Base-by-base conservation (phyloP, 2,113 vertebrate genomes). In the Equus quagga region DNA sequence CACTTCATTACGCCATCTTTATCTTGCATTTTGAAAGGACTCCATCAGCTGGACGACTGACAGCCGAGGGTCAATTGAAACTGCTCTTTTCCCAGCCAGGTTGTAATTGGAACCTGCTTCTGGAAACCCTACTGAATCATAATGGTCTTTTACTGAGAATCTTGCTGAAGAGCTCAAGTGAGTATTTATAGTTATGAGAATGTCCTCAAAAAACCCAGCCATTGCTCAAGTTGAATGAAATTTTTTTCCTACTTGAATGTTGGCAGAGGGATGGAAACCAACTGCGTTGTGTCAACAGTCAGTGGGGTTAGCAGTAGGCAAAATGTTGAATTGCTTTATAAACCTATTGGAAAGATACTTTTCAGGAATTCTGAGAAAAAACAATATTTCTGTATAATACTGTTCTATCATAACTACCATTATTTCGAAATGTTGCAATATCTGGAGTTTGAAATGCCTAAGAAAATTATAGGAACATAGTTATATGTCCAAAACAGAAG, bases 81-180 rank as follows among this genome's bases (percentile, higher is more conserved):
- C 98, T 99, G 96, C 98, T 99, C 95, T 99, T 99, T 98, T 99
- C 99, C 98, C 99, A 99, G 98, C 99, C 99, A 0, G 98, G 97
- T 97, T 99, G 98, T 98, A 99, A 99, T 98, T 99, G 99, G 98
- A 99, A 98, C 98, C 98, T 99, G 97, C 98, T 99, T 89, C 98
- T 99, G 98, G 99, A 98, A 98, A 99, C 99, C 19, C 97, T 99
- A 75, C 99, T 99, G 60, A 96, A 99, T 96, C 96, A 88, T 73
- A 99, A 99, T 96, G 99, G 99, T 97, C 98, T 99, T 96, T 98
- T 99, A 97, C 98, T 99, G 95, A 99, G 98, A 98, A 99, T 99
- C 96, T 98, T 99, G 96, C 97, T 99, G 98, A 99, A 98, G 98
- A 98, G 99, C 96, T 99, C 99, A 97, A 84, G 99, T 99, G 99